A percentile compares a stretch with the other conserved stretches of the same genome.
These are phyloP conservation scores for Cactoblastis cactorum DNA, from an alignment of 2,888 invertebrate genomes.

Conservation along the genomic window DNA sequence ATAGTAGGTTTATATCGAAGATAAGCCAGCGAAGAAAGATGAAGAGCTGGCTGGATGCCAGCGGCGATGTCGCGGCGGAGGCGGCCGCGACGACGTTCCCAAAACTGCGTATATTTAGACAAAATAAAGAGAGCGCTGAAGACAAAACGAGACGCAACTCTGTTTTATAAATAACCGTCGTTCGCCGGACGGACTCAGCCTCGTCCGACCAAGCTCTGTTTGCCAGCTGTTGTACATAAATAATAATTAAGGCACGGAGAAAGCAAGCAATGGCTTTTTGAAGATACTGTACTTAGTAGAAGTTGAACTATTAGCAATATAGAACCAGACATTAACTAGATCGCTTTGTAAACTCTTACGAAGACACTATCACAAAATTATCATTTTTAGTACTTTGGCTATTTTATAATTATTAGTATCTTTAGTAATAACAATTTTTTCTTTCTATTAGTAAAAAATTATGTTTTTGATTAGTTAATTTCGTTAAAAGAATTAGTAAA, in stretches of 20 bases:
- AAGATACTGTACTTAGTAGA: slow-evolving; percentile 27
- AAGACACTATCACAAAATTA: too few relatives aligned
- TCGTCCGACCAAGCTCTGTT: slow-evolving; percentile 67
- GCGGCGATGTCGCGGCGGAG: slow-evolving; percentile 65
- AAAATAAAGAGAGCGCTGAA: slow-evolving; percentile 79
- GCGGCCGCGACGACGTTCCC: slow-evolving; percentile 73
- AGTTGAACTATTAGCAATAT: not conserved
- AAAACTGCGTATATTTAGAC: slow-evolving; percentile 80
- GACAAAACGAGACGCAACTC: slow-evolving; percentile 79
- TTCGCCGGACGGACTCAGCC: slow-evolving; percentile 72
- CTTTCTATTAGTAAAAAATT: too few relatives aligned
- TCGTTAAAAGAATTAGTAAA: too few relatives aligned
- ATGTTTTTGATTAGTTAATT: too few relatives aligned
- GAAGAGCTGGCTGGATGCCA: slow-evolving; percentile 65
- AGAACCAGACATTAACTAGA: too few relatives aligned
- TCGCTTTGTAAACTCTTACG: too few relatives aligned
- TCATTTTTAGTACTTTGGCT: too few relatives aligned
- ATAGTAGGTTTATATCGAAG: slow-evolving; percentile 51
- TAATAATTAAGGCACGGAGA: slow-evolving; percentile 76
- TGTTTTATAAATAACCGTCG: slow-evolving; percentile 78
- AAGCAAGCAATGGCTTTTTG: slow-evolving; percentile 48
- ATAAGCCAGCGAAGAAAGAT: slow-evolving; percentile 60
- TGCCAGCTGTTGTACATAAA: slow-evolving; percentile 78
- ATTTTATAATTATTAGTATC: too few relatives aligned
- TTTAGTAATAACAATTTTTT: too few relatives aligned